A percentile compares a stretch with the other conserved stretches of the same genome.
Evolutionary conservation across 2,113 vertebrate genomes (phyloP).

Genomic region (Leucoraja erinaceus): DNA sequence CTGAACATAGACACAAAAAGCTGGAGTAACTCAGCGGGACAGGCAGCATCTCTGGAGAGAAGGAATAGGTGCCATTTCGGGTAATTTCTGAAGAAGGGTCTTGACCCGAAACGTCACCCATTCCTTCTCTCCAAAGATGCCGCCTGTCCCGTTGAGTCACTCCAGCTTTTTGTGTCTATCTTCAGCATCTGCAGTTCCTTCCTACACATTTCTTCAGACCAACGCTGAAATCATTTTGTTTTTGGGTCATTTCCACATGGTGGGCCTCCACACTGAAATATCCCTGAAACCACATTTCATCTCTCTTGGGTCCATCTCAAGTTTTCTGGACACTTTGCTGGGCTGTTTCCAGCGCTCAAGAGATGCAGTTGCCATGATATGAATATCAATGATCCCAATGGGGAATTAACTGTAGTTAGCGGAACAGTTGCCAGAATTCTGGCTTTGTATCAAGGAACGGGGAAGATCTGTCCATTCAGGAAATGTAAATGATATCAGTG

Average conservation of each 20-base stretch:
- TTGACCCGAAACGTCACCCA: no score
- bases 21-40: no score
- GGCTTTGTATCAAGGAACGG: neutral
- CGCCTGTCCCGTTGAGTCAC: no score
- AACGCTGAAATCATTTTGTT: no score
- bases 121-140: no score
- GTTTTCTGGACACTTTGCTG: neutral
- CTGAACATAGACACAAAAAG: no score
- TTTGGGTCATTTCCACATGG: neutral
- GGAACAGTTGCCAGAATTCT: neutral
- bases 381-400: neutral
- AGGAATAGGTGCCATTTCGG: no score
- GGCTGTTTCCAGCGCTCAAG: neutral
- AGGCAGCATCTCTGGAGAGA: no score
- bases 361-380: neutral
- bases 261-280: neutral
- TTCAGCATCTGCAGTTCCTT: no score
- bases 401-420: neutral
- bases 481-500: neutral
- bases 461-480: neutral
- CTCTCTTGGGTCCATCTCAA: neutral
- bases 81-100: no score
- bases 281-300: neutral
- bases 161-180: no score
- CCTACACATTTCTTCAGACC: no score